Evolutionary conservation across 2,797 vertebrate genomes (phyloP), one percentile per base, ranked within the genome.

Genomic region (Bradypodion ventrale): DNA sequence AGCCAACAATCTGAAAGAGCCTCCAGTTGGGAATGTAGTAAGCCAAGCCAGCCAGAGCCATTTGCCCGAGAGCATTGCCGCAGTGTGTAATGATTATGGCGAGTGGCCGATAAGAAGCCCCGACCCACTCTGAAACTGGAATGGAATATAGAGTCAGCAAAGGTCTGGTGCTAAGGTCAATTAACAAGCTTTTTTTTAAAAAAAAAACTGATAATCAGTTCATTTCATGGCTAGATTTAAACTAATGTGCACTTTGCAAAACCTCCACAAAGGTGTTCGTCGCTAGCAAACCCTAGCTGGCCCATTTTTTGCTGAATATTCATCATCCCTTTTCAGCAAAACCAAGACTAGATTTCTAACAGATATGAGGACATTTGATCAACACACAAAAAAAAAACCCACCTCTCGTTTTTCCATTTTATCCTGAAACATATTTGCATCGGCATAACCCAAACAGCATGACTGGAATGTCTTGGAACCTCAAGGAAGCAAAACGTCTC

Each of bases 71-170:
- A 5, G 97, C 78, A 1, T 85, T 81, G 78, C 63, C 37, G 7
- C 84, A 85, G 65, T 97, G 97, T 13, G 93, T 91, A 9, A 94
- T 2, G 49, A 97, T 95, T 63, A 97, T 93, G 13, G 97, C 96
- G 15, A 93, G 86, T 0, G 97, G 96, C 40, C 98, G 95, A 35
- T 90, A 92, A 6, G 96, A 95, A 12, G 96, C 94, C 27, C 97
- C 97, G 0, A 96, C 95, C 98, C 98, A 99, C 91, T 98, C 98
- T 12, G 97, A 95, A 85, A 94, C 98, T 98, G 84, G 3, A 37
- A 66, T 46, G 29, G 0, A 19, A 0, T 25, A 70, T 2, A 3
- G 35, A 4, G 15, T 12, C 8, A 6, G 10, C 42, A 37, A 42
- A 44, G 12, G 16, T 37, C 40, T 7, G 32, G 29, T 21, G 2